Conservation (phyloP, 2,888 invertebrate genomes). For the Cacoxenus indagator region DNA sequence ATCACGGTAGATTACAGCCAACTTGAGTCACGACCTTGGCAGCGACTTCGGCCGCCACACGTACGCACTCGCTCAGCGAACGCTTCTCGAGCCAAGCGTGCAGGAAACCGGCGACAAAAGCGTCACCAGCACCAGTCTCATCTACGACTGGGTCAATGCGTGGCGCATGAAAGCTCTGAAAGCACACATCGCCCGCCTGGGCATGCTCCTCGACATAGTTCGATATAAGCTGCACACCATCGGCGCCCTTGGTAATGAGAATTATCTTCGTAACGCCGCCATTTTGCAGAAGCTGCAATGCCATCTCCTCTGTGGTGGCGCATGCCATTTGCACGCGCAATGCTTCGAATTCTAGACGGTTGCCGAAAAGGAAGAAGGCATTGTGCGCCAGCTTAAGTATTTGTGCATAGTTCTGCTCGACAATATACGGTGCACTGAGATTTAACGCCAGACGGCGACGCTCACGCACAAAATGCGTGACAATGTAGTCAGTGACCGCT, state of each 20-base stretch:
- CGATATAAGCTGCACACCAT: conserved; percentile 72
- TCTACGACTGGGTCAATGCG: conserved; percentile 71
- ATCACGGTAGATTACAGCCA: conserved; percentile 71
- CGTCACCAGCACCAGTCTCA: conserved; percentile 76
- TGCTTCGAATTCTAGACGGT: conserved; percentile 72
- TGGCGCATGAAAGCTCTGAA: conserved; percentile 67
- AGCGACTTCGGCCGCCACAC: conserved; percentile 71
- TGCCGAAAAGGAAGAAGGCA: conserved; percentile 74
- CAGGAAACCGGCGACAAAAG: conserved; percentile 75
- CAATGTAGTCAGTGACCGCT: conserved; percentile 70
- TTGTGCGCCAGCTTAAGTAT: conserved; percentile 70
- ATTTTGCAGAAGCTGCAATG: conserved; percentile 38
- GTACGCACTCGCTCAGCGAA: conserved; percentile 69
- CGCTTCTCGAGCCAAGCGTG: conserved; percentile 71
- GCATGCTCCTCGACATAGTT: conserved; percentile 58
- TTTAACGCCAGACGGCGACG: conserved; percentile 72
- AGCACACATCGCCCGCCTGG: conserved; percentile 42
- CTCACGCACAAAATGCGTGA: conserved; percentile 68
- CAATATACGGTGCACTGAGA: conserved; percentile 74
- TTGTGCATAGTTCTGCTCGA: conserved; percentile 67
- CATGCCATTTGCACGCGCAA: conserved; percentile 65
- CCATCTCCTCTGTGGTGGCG: conserved; percentile 47
- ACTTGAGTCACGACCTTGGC: conserved; percentile 71
- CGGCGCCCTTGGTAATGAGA: conserved; percentile 76
- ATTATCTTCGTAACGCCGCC: conserved; percentile 68